Base-by-base conservation (phyloP, 2,888 invertebrate species). In the Pammene fasciana region DNA sequence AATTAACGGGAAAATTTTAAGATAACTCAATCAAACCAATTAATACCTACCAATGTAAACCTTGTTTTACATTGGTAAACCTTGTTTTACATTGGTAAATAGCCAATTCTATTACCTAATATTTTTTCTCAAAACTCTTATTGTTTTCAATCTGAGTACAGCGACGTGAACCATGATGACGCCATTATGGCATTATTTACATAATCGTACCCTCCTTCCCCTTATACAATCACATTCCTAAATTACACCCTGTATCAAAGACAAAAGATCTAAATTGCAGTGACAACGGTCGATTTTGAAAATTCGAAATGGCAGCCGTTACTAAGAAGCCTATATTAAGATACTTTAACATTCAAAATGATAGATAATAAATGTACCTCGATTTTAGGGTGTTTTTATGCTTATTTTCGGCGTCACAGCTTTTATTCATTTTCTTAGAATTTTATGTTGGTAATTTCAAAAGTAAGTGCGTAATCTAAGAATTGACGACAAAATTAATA, bases 141-240 rank as follows among this genome's bases (percentile, higher is more conserved):
- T 61, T 68, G 68, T 65, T 65, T 68, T 36, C 62, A 57, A 59
- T 68, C 67, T 65, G 57, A 64, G 64, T 38, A 57, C 64, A 46
- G 46, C 52, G 84, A 84, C 82, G 82, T 82, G 82, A 83, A 85
- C 83, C 80, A 74, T 84, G 83, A 86, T 87, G 86, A 84, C 82
- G 82, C 84, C 86, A 86, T 88, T 86, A 86, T 79, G 78, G 79
- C 80, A 82, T 80, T 84, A 87, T 88, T 88, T 86, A 85, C 87
- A 87, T 88, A 88, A 88, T 87, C 85, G 83, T 82, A 71, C 77
- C 74, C 75, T 72, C 77, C 75, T 75, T 38, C 68, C 75, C 75
- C 75, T 74, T 75, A 73, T 64, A 73, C 72, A 56, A 72, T 65
- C 70, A 48, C 61, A 67, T 74, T 54, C 41, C 71, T 38, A 79